Evolutionary conservation across 2,888 invertebrate species (phyloP).

Genomic region (Ormyrus labotus): DNA sequence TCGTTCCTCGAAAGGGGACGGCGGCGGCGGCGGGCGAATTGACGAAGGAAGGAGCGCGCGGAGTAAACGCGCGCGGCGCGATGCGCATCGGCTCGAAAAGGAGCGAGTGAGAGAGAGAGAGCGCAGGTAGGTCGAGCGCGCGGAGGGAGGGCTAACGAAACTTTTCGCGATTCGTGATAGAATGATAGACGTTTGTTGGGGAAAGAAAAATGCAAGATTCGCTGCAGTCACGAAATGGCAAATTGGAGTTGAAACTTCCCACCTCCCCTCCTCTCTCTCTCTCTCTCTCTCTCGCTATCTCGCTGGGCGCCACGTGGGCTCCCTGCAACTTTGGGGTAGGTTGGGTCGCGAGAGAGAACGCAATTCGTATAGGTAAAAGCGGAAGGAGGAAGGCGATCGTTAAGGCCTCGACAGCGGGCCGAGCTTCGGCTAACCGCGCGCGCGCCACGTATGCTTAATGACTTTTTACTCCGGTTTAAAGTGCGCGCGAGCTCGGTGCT

Average conservation of each 20-base stretch:
- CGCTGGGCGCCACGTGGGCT: slow-evolving; percentile 17
- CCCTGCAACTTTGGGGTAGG: slow-evolving; percentile 69
- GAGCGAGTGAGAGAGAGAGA: neutral
- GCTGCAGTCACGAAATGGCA: slow-evolving; percentile 76
- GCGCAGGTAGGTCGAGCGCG: slow-evolving; percentile 30
- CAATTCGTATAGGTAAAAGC: neutral
- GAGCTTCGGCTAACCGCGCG: neutral
- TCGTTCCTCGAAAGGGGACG: neutral
- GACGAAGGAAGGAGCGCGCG: slow-evolving; percentile 16
- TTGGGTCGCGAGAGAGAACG: slow-evolving; percentile 58
- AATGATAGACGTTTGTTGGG: slow-evolving; percentile 76
- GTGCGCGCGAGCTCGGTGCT: neutral
- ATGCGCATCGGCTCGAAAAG: slow-evolving; percentile 16
- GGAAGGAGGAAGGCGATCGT: slow-evolving; percentile 39
- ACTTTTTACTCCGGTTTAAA: slow-evolving; percentile 52
- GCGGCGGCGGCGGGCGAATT: neutral
- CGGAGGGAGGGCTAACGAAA: slow-evolving; percentile 65
- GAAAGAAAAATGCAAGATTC: slow-evolving; percentile 77
- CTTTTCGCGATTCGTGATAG: slow-evolving; percentile 74
- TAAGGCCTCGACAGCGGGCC: neutral
- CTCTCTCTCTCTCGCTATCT: neutral
- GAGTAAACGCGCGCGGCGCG: neutral
- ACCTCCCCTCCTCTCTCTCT: slow-evolving; percentile 57
- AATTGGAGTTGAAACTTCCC: slow-evolving; percentile 75
- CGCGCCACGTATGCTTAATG: slow-evolving; percentile 38